Evolutionary conservation across 2,797 vertebrate genomes (phyloP).

Genomic region (Chaenodraco wilsoni): DNA sequence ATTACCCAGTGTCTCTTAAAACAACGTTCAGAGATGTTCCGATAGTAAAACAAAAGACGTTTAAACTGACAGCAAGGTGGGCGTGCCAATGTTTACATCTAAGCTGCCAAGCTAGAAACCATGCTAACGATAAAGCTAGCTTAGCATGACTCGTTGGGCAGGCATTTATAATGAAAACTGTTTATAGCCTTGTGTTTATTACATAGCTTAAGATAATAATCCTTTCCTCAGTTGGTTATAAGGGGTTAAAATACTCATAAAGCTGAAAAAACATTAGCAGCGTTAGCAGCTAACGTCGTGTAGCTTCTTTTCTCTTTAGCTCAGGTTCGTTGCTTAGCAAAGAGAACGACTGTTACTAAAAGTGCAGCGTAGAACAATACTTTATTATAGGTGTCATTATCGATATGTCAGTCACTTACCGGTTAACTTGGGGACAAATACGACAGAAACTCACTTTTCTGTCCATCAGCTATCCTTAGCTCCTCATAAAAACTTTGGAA

Average conservation of each 20-base stretch:
- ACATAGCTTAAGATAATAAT: not conserved
- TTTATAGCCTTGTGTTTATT: accelerated
- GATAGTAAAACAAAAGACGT: not conserved
- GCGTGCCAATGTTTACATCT: slow-evolving; percentile 69
- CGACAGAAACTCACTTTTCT: slow-evolving; percentile 45
- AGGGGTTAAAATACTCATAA: not conserved
- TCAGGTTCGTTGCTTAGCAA: not conserved
- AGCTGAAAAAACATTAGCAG: slow-evolving; percentile 28
- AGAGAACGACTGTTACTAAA: not conserved
- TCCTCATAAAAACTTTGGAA: slow-evolving; percentile 65
- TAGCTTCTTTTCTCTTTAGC: slow-evolving; percentile 19
- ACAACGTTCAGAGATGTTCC: not conserved
- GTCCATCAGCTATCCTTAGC: slow-evolving; percentile 72
- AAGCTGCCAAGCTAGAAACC: slow-evolving; percentile 12
- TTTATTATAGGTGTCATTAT: not conserved
- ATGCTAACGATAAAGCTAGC: slow-evolving; percentile 29
- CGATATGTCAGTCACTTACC: slow-evolving; percentile 44
- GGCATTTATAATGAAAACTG: accelerated
- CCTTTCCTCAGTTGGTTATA: not conserved
- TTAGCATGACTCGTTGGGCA: not conserved
- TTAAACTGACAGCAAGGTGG: slow-evolving; percentile 29
- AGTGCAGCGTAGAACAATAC: accelerated
- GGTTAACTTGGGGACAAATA: slow-evolving; percentile 33
- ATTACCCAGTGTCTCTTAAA: not conserved
- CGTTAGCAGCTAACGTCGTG: slow-evolving; percentile 28